phyloP scores from a whole-genome alignment of 2,113 vertebrate species.

The Tauraco erythrolophus region DNA sequence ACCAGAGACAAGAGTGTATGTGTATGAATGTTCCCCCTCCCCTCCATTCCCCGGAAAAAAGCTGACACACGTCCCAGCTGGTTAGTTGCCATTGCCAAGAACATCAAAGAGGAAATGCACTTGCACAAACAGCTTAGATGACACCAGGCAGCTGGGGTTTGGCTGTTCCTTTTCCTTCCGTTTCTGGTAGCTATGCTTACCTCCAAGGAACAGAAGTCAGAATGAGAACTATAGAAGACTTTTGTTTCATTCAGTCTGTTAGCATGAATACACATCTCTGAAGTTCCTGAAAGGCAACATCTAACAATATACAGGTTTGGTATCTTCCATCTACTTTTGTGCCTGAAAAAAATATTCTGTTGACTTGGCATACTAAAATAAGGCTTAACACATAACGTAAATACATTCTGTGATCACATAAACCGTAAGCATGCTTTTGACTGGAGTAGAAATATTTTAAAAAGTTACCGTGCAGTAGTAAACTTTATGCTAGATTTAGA shows the following conservation, averaged over 20 bases:
- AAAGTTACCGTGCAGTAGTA: neutral
- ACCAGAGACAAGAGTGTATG: conserved; percentile 54
- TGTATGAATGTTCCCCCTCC: conserved; percentile 54
- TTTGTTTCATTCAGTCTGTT: neutral
- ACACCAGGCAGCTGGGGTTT: conserved; percentile 60
- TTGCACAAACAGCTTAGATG: conserved; percentile 61
- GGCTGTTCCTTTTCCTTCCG: conserved; percentile 36
- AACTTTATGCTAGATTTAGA: neutral
- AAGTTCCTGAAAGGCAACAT: neutral
- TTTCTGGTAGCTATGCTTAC: conserved; percentile 22
- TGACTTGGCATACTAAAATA: neutral
- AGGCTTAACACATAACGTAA: neutral
- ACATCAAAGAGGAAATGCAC: conserved; percentile 66
- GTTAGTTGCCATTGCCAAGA: conserved; percentile 65
- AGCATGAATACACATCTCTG: neutral
- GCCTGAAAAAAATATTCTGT: neutral
- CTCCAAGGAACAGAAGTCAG: neutral
- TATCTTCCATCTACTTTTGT: neutral
- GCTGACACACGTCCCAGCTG: conserved; percentile 62
- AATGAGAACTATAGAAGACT: neutral
- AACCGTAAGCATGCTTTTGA: neutral
- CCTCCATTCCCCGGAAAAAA: conserved; percentile 37
- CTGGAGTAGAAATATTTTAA: neutral
- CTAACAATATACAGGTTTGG: neutral
- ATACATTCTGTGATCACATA: neutral